phyloP scores from a whole-genome alignment of 1,140 invertebrate species.

The Trissolcus basalis region DNA sequence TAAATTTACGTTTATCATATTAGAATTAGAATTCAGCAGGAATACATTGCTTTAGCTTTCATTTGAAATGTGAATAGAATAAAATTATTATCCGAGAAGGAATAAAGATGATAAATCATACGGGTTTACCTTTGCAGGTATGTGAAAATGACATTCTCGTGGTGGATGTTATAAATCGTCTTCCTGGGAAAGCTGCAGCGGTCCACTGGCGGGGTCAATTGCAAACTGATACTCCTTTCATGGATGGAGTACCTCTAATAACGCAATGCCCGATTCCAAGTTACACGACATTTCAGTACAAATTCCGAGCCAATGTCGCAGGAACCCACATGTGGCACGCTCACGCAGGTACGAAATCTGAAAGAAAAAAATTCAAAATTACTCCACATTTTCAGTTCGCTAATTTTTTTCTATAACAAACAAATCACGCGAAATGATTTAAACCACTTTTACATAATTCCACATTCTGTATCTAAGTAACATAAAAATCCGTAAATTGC shows the following conservation, averaged over 20 bases:
- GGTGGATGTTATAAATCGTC: slow-evolving; percentile 87
- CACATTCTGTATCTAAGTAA: too few relatives aligned
- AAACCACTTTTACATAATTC: too few relatives aligned
- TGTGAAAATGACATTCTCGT: slow-evolving; percentile 91
- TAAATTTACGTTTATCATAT: too few relatives aligned
- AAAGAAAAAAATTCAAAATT: neutral
- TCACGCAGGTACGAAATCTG: slow-evolving; percentile 76
- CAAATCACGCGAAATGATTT: too few relatives aligned
- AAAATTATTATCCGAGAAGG: too few relatives aligned
- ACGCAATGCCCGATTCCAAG: slow-evolving; percentile 90
- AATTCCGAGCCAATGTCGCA: slow-evolving; percentile 82
- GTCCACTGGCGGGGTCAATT: slow-evolving; percentile 91
- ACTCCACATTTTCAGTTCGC: too few relatives aligned
- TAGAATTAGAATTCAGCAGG: too few relatives aligned
- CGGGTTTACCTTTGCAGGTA: slow-evolving; percentile 75
- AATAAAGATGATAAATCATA: slow-evolving; percentile 8
- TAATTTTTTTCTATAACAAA: too few relatives aligned
- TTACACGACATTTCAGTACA: slow-evolving; percentile 89
- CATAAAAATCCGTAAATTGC: neutral
- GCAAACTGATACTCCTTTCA: slow-evolving; percentile 86
- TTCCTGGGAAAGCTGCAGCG: slow-evolving; percentile 82
- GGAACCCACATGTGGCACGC: slow-evolving; percentile 88
- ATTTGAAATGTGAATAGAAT: too few relatives aligned
- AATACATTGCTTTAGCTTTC: too few relatives aligned
- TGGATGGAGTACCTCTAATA: slow-evolving; percentile 90